Conservation (phyloP, 2,888 invertebrate genomes). For the Endomychus coccineus region DNA sequence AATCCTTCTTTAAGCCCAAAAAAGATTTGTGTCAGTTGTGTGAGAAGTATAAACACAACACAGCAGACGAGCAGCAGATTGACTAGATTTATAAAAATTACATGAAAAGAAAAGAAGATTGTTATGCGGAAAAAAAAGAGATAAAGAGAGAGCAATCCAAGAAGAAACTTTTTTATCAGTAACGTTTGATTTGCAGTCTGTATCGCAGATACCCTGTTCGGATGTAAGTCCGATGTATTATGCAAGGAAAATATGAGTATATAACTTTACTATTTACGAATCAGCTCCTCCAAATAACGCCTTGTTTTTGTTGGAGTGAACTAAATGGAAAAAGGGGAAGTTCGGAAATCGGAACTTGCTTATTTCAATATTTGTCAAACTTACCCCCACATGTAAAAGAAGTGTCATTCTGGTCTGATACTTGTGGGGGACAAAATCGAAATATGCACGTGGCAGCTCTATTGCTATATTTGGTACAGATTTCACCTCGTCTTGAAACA, state of each 20-base stretch:
- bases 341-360: constrained; percentile 29
- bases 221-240: constrained; percentile 31
- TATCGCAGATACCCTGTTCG: constrained; percentile 29
- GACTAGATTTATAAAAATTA: too few relatives aligned
- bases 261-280: constrained; percentile 34
- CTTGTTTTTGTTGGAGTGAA: constrained; percentile 30
- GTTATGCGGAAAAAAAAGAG: constrained; percentile 11
- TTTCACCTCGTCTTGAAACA: constrained; percentile 17
- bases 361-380: constrained; percentile 20
- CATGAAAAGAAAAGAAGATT: too few relatives aligned
- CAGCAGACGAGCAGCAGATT: too few relatives aligned
- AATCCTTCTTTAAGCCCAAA: too few relatives aligned
- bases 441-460: constrained; percentile 20
- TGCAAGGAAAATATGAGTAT: constrained; percentile 27
- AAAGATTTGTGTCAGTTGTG: too few relatives aligned
- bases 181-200: constrained; percentile 30
- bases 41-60: too few relatives aligned
- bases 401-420: constrained; percentile 8
- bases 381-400: constrained; percentile 15
- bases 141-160: constrained; percentile 19
- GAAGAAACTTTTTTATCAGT: constrained; percentile 23
- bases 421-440: constrained; percentile 5
- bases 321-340: constrained; percentile 31
- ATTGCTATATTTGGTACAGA: constrained; percentile 19
- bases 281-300: constrained; percentile 27